Conservation (phyloP, 2,888 invertebrate genomes). For the Globia sparganii region DNA sequence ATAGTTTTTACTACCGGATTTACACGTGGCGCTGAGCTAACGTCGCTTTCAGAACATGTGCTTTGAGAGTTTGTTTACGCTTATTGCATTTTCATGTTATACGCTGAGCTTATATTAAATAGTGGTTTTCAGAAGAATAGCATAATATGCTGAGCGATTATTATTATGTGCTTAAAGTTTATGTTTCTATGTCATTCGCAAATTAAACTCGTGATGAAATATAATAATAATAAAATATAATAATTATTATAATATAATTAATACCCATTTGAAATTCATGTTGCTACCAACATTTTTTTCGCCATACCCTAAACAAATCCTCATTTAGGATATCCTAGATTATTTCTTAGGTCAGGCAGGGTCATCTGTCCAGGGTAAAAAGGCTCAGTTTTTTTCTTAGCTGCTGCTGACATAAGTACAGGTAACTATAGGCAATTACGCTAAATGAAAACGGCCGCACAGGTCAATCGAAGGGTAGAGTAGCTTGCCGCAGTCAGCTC, state of each 20-base stretch:
- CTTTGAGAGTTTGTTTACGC: constrained; percentile 9
- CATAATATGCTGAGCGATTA: neutral
- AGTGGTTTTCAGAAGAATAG: neutral
- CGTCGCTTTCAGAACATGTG: constrained; percentile 5
- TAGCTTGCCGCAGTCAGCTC: too few species aligned
- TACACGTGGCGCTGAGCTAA: constrained; percentile 1
- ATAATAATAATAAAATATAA: too few species aligned
- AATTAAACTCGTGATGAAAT: neutral
- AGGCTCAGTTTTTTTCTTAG: too few species aligned
- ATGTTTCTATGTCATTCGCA: neutral
- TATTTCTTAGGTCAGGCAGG: neutral
- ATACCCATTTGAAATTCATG: neutral
- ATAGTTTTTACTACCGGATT: constrained; percentile 10
- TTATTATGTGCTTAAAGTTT: neutral
- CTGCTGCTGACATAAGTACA: too few species aligned
- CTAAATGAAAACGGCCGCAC: too few species aligned
- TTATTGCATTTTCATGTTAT: neutral
- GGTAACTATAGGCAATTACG: too few species aligned
- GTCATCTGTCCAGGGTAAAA: neutral
- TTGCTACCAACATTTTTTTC: neutral
- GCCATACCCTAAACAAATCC: neutral
- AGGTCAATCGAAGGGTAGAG: too few species aligned
- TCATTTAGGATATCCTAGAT: neutral
- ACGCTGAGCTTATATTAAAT: neutral
- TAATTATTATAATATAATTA: too few species aligned